Conservation (phyloP, 2,888 invertebrate species). For the Dione juno region DNA sequence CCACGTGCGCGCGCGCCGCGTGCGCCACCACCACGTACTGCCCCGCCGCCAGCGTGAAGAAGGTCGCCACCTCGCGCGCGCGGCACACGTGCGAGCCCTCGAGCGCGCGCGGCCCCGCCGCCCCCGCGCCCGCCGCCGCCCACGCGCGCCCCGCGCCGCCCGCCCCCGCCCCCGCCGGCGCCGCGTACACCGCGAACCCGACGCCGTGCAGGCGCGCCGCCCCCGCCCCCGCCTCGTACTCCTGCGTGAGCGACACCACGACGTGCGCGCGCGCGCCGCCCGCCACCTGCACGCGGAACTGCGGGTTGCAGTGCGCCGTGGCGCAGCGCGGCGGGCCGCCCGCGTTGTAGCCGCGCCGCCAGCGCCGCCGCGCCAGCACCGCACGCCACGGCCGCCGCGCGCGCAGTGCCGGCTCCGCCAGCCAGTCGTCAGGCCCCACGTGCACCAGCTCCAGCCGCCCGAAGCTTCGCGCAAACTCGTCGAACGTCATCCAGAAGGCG, state of each 20-base stretch:
- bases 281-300: conserved; percentile 40
- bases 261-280: conserved; percentile 52
- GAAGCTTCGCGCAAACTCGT: conserved; percentile 87
- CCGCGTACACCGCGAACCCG: conserved; percentile 85
- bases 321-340: conserved; percentile 86
- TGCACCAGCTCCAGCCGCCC: conserved; percentile 88
- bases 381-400: conserved; percentile 88
- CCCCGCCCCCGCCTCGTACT: conserved; percentile 67
- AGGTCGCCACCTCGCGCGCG: conserved; percentile 87
- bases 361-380: conserved; percentile 86
- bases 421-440: conserved; percentile 90
- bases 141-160: conserved; percentile 65
- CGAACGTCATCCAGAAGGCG: conserved; percentile 85
- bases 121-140: conserved; percentile 85
- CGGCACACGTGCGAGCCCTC: conserved; percentile 86
- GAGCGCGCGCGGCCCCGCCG: conserved; percentile 68
- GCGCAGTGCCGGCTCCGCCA: conserved; percentile 86
- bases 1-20: conserved; percentile 86
- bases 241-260: conserved; percentile 68
- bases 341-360: conserved; percentile 88
- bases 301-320: conserved; percentile 84
- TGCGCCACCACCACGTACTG: conserved; percentile 90
- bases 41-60: conserved; percentile 89
- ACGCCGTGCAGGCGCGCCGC: no score
- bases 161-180: conserved; percentile 57